These are phyloP conservation scores for Stylophora pistillata DNA, from an alignment of 64 coral and sea anemone species.

Conservation along the genomic window DNA sequence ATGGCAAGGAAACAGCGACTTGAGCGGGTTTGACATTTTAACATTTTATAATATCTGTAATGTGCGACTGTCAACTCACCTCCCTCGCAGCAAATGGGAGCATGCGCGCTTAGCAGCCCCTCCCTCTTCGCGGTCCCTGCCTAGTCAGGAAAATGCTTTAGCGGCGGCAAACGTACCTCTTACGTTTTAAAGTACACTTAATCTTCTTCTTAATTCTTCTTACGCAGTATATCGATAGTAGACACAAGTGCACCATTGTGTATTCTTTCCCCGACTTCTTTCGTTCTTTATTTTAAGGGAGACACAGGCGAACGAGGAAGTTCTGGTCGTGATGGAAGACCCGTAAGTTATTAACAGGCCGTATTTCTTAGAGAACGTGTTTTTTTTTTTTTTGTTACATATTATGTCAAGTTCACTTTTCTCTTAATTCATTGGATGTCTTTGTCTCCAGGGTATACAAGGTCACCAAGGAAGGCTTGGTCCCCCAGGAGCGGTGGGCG, in stretches of 20 bases:
- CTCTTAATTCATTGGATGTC: background rate
- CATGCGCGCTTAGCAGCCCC: too few relatives aligned
- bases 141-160: too few relatives aligned
- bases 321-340: slow-evolving; percentile 14
- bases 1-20: too few relatives aligned
- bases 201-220: too few relatives aligned
- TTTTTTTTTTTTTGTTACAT: background rate
- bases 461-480: slow-evolving; percentile 21
- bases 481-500: background rate
- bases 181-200: too few relatives aligned
- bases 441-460: background rate
- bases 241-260: background rate
- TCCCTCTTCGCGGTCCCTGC: too few relatives aligned
- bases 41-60: too few relatives aligned
- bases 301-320: background rate
- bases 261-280: background rate
- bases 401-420: background rate
- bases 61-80: too few relatives aligned
- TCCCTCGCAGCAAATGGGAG: too few relatives aligned
- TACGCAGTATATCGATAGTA: too few relatives aligned
- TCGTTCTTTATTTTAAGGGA: background rate
- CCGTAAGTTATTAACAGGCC: background rate
- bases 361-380: background rate
- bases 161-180: too few relatives aligned
- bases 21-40: too few relatives aligned